Conservation (phyloP, 2,888 invertebrate genomes). For the Leptarthrus brevirostris region DNA sequence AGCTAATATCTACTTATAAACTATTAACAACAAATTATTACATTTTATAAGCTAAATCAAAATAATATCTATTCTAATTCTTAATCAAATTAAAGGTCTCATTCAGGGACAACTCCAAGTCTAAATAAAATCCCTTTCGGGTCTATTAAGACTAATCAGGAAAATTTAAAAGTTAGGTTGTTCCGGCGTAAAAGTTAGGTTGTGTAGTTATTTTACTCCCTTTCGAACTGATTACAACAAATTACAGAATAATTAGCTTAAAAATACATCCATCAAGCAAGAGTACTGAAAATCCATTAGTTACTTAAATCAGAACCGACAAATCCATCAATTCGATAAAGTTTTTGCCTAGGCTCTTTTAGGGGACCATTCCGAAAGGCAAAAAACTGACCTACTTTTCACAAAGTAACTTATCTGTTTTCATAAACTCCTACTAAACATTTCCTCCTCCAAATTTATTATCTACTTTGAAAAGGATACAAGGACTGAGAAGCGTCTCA, state of each 20-base stretch:
- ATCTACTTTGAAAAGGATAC: not conserved
- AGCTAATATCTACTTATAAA: no score
- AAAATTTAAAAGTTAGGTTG: no score
- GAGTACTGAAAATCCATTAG: not conserved
- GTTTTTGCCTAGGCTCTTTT: not conserved
- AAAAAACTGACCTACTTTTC: not conserved
- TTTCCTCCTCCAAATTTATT: not conserved
- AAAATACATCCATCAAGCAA: not conserved
- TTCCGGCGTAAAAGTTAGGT: no score
- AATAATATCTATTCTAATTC: no score
- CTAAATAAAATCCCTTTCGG: no score
- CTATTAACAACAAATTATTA: no score
- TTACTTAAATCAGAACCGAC: not conserved
- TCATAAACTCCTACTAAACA: slow-evolving; percentile 21
- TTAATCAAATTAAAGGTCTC: no score
- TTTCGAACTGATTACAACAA: not conserved
- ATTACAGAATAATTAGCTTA: not conserved
- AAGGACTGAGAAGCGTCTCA: not conserved
- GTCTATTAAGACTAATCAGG: no score
- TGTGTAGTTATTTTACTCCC: not conserved
- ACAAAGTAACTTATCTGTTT: slow-evolving; percentile 28
- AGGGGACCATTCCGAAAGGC: not conserved
- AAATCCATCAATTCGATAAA: not conserved
- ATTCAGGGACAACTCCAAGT: no score
- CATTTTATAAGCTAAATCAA: no score